A percentile compares a stretch with the other conserved stretches of the same genome.
These are phyloP conservation scores for Anticlea derivata DNA, from an alignment of 2,888 invertebrate species.

Conservation along the genomic window DNA sequence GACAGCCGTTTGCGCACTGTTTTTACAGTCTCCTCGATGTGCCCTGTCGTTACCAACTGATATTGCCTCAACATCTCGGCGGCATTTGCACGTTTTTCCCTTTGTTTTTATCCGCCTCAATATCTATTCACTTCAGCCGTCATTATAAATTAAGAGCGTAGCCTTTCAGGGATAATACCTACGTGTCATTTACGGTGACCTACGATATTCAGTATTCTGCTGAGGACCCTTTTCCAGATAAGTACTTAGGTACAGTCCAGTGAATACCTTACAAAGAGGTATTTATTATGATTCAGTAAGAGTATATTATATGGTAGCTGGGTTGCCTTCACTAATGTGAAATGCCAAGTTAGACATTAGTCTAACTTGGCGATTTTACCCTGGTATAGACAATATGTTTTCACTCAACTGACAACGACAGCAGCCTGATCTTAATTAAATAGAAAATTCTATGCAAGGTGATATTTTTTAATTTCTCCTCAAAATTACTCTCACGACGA, in stretches of 20 bases:
- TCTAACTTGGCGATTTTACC: no score
- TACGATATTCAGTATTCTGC: slow-evolving; percentile 12
- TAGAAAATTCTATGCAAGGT: no score
- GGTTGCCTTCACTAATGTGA: slow-evolving; percentile 8
- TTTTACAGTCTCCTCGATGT: slow-evolving; percentile 58
- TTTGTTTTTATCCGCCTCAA: slow-evolving; percentile 29
- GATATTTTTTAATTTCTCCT: no score
- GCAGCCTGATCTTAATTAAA: no score
- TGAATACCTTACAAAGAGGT: slow-evolving; percentile 12
- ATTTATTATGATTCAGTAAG: slow-evolving; percentile 10
- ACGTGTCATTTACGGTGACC: slow-evolving; percentile 20
- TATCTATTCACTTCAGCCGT: slow-evolving; percentile 21
- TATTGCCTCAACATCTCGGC: slow-evolving; percentile 47
- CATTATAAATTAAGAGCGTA: slow-evolving; percentile 30
- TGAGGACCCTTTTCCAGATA: slow-evolving; percentile 5
- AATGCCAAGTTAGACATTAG: no score
- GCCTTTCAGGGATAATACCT: slow-evolving; percentile 12
- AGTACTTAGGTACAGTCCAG: slow-evolving; percentile 9
- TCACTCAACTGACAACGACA: no score
- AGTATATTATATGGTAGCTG: not conserved
- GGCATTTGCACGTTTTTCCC: slow-evolving; percentile 37
- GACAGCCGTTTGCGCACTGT: slow-evolving; percentile 69
- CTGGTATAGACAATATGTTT: no score
- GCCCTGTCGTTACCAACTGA: slow-evolving; percentile 52
- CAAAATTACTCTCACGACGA: no score